phyloP scores from a whole-genome alignment of 2,113 vertebrate genomes.

The Rhipidura dahli region DNA sequence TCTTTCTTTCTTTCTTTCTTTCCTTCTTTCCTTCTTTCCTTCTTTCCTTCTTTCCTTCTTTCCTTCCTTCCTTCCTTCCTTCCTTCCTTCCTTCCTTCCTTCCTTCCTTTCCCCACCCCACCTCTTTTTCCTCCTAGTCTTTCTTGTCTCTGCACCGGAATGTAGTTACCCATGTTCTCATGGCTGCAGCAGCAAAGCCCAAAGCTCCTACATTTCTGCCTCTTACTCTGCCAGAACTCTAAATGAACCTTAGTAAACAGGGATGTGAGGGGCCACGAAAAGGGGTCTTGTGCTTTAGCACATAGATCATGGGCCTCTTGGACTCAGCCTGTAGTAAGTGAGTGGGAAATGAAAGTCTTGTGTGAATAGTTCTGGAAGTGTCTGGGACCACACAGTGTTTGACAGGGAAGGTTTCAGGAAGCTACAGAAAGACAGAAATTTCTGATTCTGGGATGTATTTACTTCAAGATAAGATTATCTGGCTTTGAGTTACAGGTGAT shows the following conservation, averaged over 20 bases:
- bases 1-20: neutral
- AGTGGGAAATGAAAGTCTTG: neutral
- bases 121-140: neutral
- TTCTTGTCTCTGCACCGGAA: neutral
- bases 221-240: neutral
- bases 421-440: neutral
- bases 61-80: too few relatives aligned
- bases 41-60: neutral
- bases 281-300: neutral
- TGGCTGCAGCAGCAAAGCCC: neutral
- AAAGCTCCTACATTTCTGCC: neutral
- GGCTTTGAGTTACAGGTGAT: neutral
- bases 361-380: neutral
- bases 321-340: neutral
- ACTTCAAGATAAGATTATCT: neutral
- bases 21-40: neutral
- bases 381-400: neutral
- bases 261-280: neutral
- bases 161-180: neutral
- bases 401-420: neutral
- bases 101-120: neutral
- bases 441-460: neutral
- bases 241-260: neutral
- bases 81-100: neutral
- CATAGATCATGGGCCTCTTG: neutral